A percentile compares a stretch with the other conserved stretches of the same genome.
Conservation (phyloP, 2,113 vertebrate genomes). For the Aleadryas rufinucha region DNA sequence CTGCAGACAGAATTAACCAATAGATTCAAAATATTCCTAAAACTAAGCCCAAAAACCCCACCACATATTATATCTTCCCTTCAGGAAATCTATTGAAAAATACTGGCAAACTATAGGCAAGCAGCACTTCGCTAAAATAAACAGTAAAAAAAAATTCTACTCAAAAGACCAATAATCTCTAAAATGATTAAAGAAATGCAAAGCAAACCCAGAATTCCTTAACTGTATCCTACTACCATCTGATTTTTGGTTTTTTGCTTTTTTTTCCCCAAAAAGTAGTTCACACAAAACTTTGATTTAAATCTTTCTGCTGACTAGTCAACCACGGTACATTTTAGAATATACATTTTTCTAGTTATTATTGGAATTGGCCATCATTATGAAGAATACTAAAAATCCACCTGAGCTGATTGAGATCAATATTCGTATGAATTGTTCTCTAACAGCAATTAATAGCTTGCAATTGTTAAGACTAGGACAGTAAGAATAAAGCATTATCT, state of each 20-base stretch:
- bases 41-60: background rate
- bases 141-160: background rate
- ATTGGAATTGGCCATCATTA: slow-evolving; percentile 51
- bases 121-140: background rate
- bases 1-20: background rate
- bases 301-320: background rate
- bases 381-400: slow-evolving; percentile 2
- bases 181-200: background rate
- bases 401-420: slow-evolving; percentile 46
- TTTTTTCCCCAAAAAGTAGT: background rate
- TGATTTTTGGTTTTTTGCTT: accelerated
- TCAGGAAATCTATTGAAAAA: background rate
- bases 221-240: background rate
- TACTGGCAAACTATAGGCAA: background rate
- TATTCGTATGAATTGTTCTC: slow-evolving; percentile 30
- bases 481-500: slow-evolving; percentile 36
- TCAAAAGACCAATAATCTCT: background rate
- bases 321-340: background rate
- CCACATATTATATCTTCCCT: background rate
- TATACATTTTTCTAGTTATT: slow-evolving; percentile 48
- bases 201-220: background rate
- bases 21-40: background rate
- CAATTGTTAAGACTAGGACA: slow-evolving; percentile 11
- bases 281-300: background rate
- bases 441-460: slow-evolving; percentile 60